Conservation (phyloP, 1,140 invertebrate genomes). For the Drosophila ananassae region DNA sequence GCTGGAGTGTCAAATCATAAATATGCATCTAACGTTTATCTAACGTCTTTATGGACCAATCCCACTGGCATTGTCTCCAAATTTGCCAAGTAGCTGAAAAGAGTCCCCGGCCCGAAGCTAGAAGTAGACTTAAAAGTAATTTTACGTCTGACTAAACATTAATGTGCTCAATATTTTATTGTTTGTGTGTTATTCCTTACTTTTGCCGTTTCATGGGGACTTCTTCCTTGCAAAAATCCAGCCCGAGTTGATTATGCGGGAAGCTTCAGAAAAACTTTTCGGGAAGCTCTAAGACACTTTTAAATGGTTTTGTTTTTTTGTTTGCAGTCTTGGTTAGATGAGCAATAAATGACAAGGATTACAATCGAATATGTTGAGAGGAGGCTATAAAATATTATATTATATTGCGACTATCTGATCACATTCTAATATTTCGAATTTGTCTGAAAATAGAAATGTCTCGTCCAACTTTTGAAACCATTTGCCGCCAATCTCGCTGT, state of each 20-base stretch:
- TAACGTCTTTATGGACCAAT: conserved; percentile 72
- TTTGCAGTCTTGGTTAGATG: not conserved
- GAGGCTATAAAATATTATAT: too few species aligned
- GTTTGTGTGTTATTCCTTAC: conserved; percentile 76
- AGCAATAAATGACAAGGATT: conserved; percentile 36
- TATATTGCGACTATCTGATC: not conserved
- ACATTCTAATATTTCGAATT: too few species aligned
- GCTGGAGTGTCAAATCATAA: conserved; percentile 75
- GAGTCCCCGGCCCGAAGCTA: conserved; percentile 14
- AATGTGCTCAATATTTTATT: conserved; percentile 84
- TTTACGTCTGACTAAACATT: conserved; percentile 84
- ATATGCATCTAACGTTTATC: conserved; percentile 80
- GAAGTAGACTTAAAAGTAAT: conserved; percentile 84
- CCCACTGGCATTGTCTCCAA: conserved; percentile 37
- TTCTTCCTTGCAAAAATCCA: conserved; percentile 19
- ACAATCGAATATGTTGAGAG: not conserved
- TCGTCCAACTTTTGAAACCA: not conserved
- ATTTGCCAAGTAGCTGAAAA: conserved; percentile 12
- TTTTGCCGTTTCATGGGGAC: conserved; percentile 60
- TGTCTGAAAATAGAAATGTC: not conserved
- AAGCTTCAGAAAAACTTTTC: conserved; percentile 42
- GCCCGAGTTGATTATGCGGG: conserved; percentile 69
- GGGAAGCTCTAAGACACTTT: conserved; percentile 42
- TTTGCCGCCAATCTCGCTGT: not conserved
- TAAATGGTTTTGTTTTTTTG: conserved; percentile 33